phyloP scores from a whole-genome alignment of 1,140 invertebrate genomes.

The Cyclargus thomasi region DNA sequence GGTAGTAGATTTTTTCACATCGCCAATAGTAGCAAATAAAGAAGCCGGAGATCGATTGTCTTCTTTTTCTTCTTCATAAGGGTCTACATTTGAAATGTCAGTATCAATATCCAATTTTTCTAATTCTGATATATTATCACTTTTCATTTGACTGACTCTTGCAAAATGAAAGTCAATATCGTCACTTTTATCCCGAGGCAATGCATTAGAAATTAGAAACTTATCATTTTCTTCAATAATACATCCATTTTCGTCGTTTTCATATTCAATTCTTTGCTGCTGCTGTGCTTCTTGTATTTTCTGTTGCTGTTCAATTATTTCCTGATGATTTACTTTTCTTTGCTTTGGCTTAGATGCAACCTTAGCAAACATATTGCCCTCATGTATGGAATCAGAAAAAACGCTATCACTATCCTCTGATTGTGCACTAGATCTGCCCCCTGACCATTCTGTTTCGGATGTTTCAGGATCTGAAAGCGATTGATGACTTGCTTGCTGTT shows the following conservation, averaged over 20 bases:
- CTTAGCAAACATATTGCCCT: conserved; percentile 79
- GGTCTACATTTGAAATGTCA: conserved; percentile 76
- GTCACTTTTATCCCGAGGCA: conserved; percentile 67
- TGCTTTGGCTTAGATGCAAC: conserved; percentile 75
- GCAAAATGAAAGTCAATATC: conserved; percentile 72
- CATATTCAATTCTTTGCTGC: conserved; percentile 62
- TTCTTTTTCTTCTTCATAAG: conserved; percentile 79
- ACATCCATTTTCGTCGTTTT: conserved; percentile 45
- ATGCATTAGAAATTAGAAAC: conserved; percentile 33
- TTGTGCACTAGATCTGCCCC: conserved; percentile 79
- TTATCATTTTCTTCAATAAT: conserved; percentile 59
- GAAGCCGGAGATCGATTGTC: conserved; percentile 78
- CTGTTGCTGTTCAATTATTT: conserved; percentile 71
- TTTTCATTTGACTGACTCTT: conserved; percentile 67
- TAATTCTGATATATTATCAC: conserved; percentile 66
- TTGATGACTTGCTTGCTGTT: conserved; percentile 76
- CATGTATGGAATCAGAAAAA: conserved; percentile 80
- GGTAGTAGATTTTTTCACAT: conserved; percentile 78
- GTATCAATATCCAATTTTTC: conserved; percentile 74
- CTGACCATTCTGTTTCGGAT: conserved; percentile 85
- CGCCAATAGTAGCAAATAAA: conserved; percentile 84
- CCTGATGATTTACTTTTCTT: conserved; percentile 70
- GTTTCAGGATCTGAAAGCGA: conserved; percentile 86
- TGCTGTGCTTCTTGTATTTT: conserved; percentile 70
- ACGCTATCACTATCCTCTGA: conserved; percentile 84